A percentile compares a stretch with the other conserved stretches of the same genome.
These are phyloP conservation scores for Cygnus atratus DNA, from an alignment of 2,113 vertebrate genomes.

Conservation along the genomic window DNA sequence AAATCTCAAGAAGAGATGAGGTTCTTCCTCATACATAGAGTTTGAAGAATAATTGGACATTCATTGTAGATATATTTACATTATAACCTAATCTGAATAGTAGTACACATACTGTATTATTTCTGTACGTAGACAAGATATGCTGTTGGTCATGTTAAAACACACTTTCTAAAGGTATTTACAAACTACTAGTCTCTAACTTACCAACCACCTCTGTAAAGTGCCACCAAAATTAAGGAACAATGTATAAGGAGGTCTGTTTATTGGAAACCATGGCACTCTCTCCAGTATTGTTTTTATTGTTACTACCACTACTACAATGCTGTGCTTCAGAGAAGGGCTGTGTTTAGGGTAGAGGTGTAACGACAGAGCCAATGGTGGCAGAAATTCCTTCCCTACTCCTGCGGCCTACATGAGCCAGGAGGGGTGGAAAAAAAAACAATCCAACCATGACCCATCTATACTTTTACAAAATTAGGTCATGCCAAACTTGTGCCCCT, in stretches of 20 bases:
- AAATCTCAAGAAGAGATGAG: constrained; percentile 14
- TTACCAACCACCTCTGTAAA: constrained; percentile 1
- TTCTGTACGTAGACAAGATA: constrained; percentile 25
- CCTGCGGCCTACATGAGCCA: neutral
- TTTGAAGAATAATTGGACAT: constrained; percentile 63
- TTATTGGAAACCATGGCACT: neutral
- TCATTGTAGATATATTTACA: constrained; percentile 70
- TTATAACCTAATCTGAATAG: constrained; percentile 28
- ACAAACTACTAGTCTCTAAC: neutral
- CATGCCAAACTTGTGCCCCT: neutral
- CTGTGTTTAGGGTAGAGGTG: constrained; percentile 3
- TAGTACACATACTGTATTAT: constrained; percentile 18
- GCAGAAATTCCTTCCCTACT: neutral
- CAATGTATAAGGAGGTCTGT: neutral
- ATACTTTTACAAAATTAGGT: neutral
- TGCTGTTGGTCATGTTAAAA: constrained; percentile 49
- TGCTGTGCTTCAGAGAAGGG: neutral
- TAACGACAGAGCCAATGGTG: neutral
- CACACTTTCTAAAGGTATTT: constrained; percentile 26
- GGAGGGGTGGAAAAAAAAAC: neutral
- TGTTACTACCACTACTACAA: neutral
- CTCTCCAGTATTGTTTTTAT: neutral
- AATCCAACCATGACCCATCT: neutral
- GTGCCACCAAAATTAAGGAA: constrained; percentile 19
- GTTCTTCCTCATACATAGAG: neutral